phyloP scores from a whole-genome alignment of 2,888 invertebrate species.

The Marronus borbonicus region DNA sequence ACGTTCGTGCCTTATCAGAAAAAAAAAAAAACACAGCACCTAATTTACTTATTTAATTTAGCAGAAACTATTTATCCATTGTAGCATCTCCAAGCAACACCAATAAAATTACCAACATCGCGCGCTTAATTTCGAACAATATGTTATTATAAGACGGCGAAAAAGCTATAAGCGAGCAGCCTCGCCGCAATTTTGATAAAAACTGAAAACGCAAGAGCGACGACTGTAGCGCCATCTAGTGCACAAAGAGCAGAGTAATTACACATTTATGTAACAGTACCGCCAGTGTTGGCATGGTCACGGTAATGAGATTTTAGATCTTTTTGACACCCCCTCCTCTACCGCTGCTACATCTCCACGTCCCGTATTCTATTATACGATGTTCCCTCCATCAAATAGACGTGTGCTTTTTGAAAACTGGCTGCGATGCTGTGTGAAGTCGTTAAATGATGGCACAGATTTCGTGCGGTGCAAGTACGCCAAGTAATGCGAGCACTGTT shows the following conservation, averaged over 20 bases:
- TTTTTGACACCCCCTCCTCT: not conserved
- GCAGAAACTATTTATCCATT: too few species aligned
- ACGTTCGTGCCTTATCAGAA: too few species aligned
- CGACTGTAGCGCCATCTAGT: conserved; percentile 6
- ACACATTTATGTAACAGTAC: conserved; percentile 1
- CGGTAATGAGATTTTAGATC: not conserved
- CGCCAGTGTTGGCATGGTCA: not conserved
- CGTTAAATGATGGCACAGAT: not conserved
- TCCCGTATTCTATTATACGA: not conserved
- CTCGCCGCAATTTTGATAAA: not conserved
- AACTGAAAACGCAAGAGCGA: not conserved
- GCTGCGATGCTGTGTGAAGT: not conserved
- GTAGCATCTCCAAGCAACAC: too few species aligned
- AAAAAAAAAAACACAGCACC: too few species aligned
- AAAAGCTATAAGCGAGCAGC: too few species aligned
- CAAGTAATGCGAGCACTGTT: not conserved
- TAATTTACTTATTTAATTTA: too few species aligned
- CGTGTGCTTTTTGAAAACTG: not conserved
- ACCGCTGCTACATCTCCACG: too few species aligned
- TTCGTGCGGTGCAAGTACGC: not conserved
- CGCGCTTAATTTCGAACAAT: too few species aligned
- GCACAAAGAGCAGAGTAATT: not conserved
- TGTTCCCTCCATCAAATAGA: not conserved
- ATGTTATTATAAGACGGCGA: too few species aligned
- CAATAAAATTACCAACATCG: too few species aligned